Conservation (phyloP, 2,113 vertebrate genomes). For the Colaptes auratus region DNA sequence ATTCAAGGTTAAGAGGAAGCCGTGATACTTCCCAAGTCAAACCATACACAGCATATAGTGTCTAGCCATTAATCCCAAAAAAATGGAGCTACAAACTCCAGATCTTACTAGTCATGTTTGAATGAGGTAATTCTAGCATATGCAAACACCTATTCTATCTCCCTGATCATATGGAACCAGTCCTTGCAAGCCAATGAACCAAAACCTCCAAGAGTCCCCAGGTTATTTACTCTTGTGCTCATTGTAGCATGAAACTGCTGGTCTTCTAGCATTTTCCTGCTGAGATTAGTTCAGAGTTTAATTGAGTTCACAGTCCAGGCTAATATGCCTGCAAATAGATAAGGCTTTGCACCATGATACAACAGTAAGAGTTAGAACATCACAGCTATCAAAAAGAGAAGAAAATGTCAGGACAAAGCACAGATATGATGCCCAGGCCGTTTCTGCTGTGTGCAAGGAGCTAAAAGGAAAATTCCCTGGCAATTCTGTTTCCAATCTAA, state of each 20-base stretch:
- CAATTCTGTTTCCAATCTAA: conserved; percentile 28
- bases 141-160: background rate
- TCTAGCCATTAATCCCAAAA: background rate
- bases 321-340: background rate
- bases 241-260: background rate
- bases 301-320: background rate
- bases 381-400: background rate
- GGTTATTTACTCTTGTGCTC: background rate
- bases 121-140: background rate
- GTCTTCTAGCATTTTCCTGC: background rate
- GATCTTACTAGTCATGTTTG: background rate
- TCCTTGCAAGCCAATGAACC: background rate
- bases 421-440: background rate
- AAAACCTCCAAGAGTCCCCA: background rate
- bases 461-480: background rate
- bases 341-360: background rate
- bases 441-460: background rate
- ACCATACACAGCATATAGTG: background rate
- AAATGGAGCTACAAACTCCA: background rate
- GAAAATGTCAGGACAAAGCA: background rate
- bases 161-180: background rate
- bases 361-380: background rate
- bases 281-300: background rate
- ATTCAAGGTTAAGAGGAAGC: background rate
- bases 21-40: background rate